phyloP scores from a whole-genome alignment of 2,797 vertebrate species.

The Mallotus villosus region DNA sequence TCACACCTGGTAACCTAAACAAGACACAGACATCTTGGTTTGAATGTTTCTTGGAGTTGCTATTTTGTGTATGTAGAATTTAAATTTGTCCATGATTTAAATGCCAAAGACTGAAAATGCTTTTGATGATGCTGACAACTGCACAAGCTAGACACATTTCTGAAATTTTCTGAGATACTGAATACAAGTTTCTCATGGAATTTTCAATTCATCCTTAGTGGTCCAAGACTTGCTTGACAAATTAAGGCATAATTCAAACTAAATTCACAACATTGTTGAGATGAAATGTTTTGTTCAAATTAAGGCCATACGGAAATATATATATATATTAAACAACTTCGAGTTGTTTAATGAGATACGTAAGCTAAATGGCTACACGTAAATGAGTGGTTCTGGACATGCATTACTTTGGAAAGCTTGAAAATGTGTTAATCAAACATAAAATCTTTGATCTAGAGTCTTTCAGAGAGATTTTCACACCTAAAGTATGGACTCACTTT shows the following conservation, averaged over 20 bases:
- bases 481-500: background rate
- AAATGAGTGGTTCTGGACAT: constrained; percentile 15
- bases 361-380: background rate
- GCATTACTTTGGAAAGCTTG: constrained; percentile 12
- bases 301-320: too few species aligned
- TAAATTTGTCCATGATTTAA: too few species aligned
- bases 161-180: too few species aligned
- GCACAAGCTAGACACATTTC: background rate
- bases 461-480: background rate
- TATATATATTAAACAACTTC: too few species aligned
- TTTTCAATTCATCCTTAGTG: background rate
- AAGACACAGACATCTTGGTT: background rate
- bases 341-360: background rate
- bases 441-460: constrained; percentile 19
- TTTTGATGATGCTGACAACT: background rate
- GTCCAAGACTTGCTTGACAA: background rate
- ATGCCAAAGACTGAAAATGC: background rate
- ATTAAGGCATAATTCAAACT: too few species aligned
- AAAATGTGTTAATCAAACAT: constrained; percentile 40
- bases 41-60: too few species aligned
- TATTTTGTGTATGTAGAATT: too few species aligned
- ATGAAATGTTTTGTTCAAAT: too few species aligned
- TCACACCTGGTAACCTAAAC: background rate
- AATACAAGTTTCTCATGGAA: background rate
- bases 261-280: too few species aligned